phyloP scores from a whole-genome alignment of 2,113 vertebrate genomes.

The Oreochromis niloticus region DNA sequence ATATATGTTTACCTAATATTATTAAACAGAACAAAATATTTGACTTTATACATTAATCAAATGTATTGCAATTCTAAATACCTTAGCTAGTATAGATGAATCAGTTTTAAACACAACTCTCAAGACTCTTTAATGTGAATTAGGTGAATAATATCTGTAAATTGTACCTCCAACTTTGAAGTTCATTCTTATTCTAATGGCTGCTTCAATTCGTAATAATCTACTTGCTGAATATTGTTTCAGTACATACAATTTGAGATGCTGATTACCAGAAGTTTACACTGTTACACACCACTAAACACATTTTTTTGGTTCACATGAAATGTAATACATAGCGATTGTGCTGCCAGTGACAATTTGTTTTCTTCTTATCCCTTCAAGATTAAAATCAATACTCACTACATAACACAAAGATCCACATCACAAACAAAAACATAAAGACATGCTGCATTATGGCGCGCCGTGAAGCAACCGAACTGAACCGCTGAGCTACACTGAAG shows the following conservation, averaged over 20 bases:
- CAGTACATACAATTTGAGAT: not conserved
- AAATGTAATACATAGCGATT: not conserved
- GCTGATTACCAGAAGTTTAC: not conserved
- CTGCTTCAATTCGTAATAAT: not conserved
- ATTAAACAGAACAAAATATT: not conserved
- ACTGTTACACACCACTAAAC: not conserved
- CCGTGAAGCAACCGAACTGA: not conserved
- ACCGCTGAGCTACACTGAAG: not conserved
- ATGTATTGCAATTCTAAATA: not conserved
- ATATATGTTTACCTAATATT: not conserved
- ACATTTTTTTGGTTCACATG: not conserved
- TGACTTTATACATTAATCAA: not conserved
- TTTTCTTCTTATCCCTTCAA: not conserved
- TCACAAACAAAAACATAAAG: constrained; percentile 1
- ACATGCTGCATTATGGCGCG: not conserved
- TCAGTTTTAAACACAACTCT: not conserved
- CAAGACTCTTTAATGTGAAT: not conserved
- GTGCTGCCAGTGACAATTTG: not conserved
- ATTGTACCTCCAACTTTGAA: not conserved
- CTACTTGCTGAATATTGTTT: not conserved
- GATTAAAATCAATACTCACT: constrained; percentile 19
- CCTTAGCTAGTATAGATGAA: not conserved
- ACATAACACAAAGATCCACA: not conserved
- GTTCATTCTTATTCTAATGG: not conserved
- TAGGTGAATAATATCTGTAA: not conserved